Percentiles rank a stretch among this genome's conserved stretches.
Conservation (phyloP, 2,797 vertebrate genomes). For the Semotilus atromaculatus region DNA sequence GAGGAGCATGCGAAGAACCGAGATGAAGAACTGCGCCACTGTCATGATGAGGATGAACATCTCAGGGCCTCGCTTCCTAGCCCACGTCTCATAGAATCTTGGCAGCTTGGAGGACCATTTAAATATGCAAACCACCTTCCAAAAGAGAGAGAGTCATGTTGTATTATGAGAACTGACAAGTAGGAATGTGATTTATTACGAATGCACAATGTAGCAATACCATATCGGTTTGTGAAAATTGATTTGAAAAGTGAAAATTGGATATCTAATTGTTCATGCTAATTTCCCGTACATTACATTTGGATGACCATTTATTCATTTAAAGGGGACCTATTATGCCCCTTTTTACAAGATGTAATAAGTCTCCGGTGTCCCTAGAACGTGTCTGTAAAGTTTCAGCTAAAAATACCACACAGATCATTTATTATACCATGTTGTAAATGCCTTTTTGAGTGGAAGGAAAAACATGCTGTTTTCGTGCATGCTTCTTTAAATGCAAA, state of each 20-base stretch:
- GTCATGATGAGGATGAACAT: slow-evolving; percentile 73
- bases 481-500: no score
- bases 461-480: no score
- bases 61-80: slow-evolving; percentile 78
- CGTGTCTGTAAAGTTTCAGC: no score
- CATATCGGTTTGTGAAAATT: not conserved
- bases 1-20: slow-evolving; percentile 62
- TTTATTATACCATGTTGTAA: no score
- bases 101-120: slow-evolving; percentile 84
- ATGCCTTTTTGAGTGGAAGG: no score
- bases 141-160: slow-evolving; percentile 58
- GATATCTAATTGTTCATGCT: not conserved
- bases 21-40: slow-evolving; percentile 65
- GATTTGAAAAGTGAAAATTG: not conserved
- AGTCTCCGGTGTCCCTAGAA: no score
- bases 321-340: no score
- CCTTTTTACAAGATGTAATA: no score
- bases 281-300: not conserved
- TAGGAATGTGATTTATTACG: not conserved
- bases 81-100: slow-evolving; percentile 77
- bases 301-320: not conserved
- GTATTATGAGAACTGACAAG: not conserved
- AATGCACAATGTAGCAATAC: not conserved
- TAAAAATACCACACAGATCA: no score
- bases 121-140: slow-evolving; percentile 87